A percentile compares a stretch with the other conserved stretches of the same genome.
These are phyloP conservation scores for Drosophila nannoptera DNA, from an alignment of 1,140 invertebrate genomes.

Conservation along the genomic window DNA sequence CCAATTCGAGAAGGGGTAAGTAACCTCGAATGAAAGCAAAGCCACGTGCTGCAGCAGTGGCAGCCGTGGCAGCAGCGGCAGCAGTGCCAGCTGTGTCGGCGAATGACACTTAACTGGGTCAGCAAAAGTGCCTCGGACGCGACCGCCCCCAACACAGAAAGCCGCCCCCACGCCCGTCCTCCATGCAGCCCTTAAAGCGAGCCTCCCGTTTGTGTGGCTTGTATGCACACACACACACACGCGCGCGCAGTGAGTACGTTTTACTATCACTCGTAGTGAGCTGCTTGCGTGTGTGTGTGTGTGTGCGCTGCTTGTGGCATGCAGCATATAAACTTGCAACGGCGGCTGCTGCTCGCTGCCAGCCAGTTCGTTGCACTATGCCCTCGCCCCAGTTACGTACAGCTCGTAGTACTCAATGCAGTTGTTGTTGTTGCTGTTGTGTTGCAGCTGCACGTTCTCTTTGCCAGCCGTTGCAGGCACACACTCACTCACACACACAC, in stretches of 20 bases:
- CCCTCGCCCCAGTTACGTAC: slow-evolving; percentile 66
- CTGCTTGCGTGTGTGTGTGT: slow-evolving; percentile 16
- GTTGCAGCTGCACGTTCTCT: slow-evolving; percentile 53
- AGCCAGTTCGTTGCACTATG: slow-evolving; percentile 71
- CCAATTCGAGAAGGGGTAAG: slow-evolving; percentile 55
- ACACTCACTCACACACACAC: too few species aligned
- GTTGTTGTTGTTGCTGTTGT: slow-evolving; percentile 21
- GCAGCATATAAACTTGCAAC: slow-evolving; percentile 42
- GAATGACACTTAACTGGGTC: slow-evolving; percentile 75
- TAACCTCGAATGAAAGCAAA: slow-evolving; percentile 77
- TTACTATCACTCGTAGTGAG: slow-evolving; percentile 76
- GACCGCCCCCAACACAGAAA: slow-evolving; percentile 4
- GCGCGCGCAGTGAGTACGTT: slow-evolving; percentile 30
- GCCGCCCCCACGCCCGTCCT: neutral
- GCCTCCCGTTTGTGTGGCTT: neutral
- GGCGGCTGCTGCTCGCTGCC: slow-evolving; percentile 35
- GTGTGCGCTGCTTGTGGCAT: too few species aligned
- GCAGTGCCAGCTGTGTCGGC: slow-evolving; percentile 38
- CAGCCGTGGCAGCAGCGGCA: slow-evolving; percentile 24
- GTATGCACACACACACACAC: slow-evolving; percentile 8
- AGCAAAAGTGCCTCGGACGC: slow-evolving; percentile 58
- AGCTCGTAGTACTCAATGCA: slow-evolving; percentile 43
- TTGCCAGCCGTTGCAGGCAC: slow-evolving; percentile 23
- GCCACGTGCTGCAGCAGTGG: slow-evolving; percentile 25
- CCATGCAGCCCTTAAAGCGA: neutral